Evolutionary conservation across 2,888 invertebrate species (phyloP).

Genomic region (Lasioglossum malachurum): DNA sequence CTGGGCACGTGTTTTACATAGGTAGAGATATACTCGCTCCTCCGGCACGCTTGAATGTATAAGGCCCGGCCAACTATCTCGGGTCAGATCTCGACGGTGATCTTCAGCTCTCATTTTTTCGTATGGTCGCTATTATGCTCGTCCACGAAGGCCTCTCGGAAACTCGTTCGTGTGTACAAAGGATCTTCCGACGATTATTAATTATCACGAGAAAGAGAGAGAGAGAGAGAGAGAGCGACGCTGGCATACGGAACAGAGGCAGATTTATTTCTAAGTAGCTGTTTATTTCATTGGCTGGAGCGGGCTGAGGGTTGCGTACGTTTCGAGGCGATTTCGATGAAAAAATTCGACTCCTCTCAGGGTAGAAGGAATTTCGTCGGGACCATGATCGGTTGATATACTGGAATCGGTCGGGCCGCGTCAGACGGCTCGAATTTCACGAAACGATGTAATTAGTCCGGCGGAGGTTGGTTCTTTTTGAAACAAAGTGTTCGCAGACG

Average conservation of each 20-base stretch:
- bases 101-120: constrained; percentile 79
- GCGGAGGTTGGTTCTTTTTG: background rate
- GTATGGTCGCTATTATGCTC: constrained; percentile 75
- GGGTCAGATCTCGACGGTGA: constrained; percentile 80
- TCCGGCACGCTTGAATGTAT: constrained; percentile 77
- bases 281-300: background rate
- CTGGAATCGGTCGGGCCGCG: background rate
- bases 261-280: constrained; percentile 12
- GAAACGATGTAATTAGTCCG: constrained; percentile 16
- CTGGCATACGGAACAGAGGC: constrained; percentile 18
- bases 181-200: constrained; percentile 71
- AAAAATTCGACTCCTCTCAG: background rate
- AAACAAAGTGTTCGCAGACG: constrained; percentile 36
- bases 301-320: background rate
- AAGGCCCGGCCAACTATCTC: constrained; percentile 77
- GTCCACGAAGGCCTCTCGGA: constrained; percentile 71
- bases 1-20: constrained; percentile 80
- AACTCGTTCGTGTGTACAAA: constrained; percentile 71
- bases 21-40: constrained; percentile 73
- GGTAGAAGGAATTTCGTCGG: background rate
- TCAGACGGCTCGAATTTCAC: background rate
- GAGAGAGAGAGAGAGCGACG: constrained; percentile 6
- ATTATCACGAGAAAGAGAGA: constrained; percentile 61
- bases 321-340: background rate
- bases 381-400: background rate